These are phyloP conservation scores for Cerceris ruficornis DNA, from an alignment of 2,888 invertebrate genomes.

Conservation along the genomic window DNA sequence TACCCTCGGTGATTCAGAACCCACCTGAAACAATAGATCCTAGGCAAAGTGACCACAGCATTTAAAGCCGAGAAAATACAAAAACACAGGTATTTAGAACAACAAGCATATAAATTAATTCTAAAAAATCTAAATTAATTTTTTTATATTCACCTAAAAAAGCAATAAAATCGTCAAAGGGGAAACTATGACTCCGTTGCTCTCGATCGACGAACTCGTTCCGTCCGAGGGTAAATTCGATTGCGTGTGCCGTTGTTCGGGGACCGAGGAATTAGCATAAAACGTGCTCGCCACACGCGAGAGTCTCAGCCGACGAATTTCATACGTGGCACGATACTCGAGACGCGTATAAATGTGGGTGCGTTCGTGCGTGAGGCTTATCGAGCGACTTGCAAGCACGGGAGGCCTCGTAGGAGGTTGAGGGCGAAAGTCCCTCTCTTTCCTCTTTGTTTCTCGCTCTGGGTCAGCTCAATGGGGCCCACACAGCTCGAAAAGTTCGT, in stretches of 20 bases:
- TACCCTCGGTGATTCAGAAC: no score
- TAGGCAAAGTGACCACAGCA: no score
- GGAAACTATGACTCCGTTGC: no score
- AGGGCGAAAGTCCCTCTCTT: conserved; percentile 13
- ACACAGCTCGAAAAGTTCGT: conserved; percentile 24
- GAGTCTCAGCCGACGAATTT: conserved; percentile 14
- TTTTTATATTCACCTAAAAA: no score
- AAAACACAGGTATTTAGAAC: no score
- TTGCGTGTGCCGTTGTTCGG: not conserved
- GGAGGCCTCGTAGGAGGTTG: conserved; percentile 24
- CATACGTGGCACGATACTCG: conserved; percentile 7
- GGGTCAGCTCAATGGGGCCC: conserved; percentile 34
- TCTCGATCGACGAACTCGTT: no score
- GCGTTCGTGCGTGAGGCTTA: conserved; percentile 24
- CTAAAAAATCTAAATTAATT: no score
- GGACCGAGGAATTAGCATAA: conserved; percentile 5
- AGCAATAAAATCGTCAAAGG: no score
- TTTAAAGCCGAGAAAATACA: no score
- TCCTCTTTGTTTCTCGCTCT: not conserved
- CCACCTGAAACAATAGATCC: no score
- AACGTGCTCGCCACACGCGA: conserved; percentile 13
- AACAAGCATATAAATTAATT: no score
- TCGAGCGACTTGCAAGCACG: conserved; percentile 14
- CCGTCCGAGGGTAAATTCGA: no score
- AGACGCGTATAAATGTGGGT: conserved; percentile 10